Conservation (phyloP, 2,113 vertebrate species). For the Lates calcarifer region DNA sequence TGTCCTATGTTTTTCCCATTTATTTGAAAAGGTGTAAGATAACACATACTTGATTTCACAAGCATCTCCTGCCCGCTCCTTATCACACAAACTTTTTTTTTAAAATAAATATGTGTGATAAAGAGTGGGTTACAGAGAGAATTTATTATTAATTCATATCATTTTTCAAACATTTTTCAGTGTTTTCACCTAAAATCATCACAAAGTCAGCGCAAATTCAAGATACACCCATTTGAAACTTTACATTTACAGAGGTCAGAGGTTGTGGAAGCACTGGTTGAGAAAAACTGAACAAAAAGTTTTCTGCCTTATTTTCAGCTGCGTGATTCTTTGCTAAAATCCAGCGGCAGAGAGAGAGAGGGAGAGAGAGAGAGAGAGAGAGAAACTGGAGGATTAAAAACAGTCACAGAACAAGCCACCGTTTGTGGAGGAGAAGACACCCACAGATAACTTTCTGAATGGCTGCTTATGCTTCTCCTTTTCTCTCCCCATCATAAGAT, state of each 20-base stretch:
- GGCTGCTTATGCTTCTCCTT: constrained; percentile 67
- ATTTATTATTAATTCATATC: background rate
- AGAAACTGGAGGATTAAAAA: constrained; percentile 70
- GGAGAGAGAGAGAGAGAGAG: constrained; percentile 59
- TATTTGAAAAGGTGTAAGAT: background rate
- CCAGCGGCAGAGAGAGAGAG: constrained; percentile 46
- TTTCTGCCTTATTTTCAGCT: background rate
- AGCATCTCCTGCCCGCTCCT: background rate
- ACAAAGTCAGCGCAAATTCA: background rate
- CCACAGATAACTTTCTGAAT: constrained; percentile 91
- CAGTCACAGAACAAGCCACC: constrained; percentile 50
- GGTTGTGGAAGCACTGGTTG: constrained; percentile 7
- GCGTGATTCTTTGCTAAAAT: constrained; percentile 34
- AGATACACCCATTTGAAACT: background rate
- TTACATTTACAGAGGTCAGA: background rate
- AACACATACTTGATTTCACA: background rate
- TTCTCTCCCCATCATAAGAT: constrained; percentile 72
- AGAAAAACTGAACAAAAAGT: constrained; percentile 21
- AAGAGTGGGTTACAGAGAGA: background rate
- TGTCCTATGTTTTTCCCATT: background rate
- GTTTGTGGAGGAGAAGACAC: constrained; percentile 87
- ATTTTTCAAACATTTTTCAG: background rate
- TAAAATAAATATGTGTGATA: background rate
- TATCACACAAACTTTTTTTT: background rate
- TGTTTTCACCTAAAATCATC: background rate